Conservation (phyloP, 2,113 vertebrate species). For the Lycocorax pyrrhopterus region DNA sequence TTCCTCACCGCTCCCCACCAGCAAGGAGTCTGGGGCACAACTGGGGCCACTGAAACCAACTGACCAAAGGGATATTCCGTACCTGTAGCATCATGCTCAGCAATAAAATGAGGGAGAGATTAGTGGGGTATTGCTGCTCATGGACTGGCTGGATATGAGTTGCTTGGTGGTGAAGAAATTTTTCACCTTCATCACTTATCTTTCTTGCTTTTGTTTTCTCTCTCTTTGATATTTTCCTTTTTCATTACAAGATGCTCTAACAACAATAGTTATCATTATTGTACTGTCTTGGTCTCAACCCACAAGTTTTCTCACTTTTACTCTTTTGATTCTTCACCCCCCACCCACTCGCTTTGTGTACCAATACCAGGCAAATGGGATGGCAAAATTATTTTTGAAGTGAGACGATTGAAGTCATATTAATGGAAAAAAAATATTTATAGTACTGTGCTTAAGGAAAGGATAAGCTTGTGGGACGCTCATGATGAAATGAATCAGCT, state of each 20-base stretch:
- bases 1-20: accelerated
- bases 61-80: neutral
- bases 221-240: neutral
- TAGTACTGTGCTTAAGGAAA: neutral
- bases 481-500: neutral
- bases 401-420: accelerated
- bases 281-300: neutral
- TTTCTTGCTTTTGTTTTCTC: neutral
- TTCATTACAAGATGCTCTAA: neutral
- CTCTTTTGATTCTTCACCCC: neutral
- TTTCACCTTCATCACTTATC: neutral
- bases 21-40: neutral
- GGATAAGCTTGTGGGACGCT: neutral
- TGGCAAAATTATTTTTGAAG: neutral
- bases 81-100: neutral
- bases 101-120: neutral
- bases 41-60: neutral
- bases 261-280: neutral
- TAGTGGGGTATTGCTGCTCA: neutral
- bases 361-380: neutral
- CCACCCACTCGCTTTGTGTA: neutral
- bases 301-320: neutral
- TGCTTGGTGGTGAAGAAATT: neutral
- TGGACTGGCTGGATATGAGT: neutral
- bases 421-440: neutral